These are phyloP conservation scores for Morpho deidamia DNA, from an alignment of 2,888 invertebrate species.

Conservation along the genomic window DNA sequence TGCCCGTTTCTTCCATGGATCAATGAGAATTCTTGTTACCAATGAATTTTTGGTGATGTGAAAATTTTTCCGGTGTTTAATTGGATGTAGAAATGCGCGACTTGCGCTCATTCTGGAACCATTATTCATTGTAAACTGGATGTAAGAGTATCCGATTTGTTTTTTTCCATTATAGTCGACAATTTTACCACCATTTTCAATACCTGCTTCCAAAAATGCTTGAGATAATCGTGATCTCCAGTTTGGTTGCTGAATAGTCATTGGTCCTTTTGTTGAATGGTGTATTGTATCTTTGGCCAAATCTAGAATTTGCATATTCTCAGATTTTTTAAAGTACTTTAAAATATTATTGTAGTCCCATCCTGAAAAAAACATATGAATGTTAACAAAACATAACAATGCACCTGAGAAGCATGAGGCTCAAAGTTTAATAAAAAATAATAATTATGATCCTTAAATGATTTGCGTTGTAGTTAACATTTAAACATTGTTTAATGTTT, in stretches of 20 bases:
- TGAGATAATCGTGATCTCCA: conserved; percentile 77
- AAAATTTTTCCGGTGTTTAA: conserved; percentile 78
- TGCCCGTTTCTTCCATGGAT: conserved; percentile 68
- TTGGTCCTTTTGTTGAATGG: conserved; percentile 79
- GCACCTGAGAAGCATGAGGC: too few species aligned
- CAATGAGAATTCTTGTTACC: conserved; percentile 79
- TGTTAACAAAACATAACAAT: too few species aligned
- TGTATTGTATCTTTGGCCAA: conserved; percentile 65
- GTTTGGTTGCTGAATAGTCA: conserved; percentile 80
- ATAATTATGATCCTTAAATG: too few species aligned
- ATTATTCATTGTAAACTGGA: conserved; percentile 82
- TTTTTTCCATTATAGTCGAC: conserved; percentile 81
- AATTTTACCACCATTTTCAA: conserved; percentile 80
- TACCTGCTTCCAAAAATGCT: conserved; percentile 80
- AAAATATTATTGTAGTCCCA: conserved; percentile 84
- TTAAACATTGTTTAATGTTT: too few species aligned
- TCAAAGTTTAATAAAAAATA: too few species aligned
- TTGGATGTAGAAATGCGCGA: conserved; percentile 83
- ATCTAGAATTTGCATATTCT: conserved; percentile 77
- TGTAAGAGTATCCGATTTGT: conserved; percentile 82
- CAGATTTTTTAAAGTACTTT: conserved; percentile 84
- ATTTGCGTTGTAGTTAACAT: too few species aligned
- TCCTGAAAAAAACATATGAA: conserved; percentile 47
- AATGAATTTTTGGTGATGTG: conserved; percentile 78
- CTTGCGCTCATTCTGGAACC: conserved; percentile 87